Conservation (phyloP, 2,797 vertebrate species). For the Sorex maritimensis region DNA sequence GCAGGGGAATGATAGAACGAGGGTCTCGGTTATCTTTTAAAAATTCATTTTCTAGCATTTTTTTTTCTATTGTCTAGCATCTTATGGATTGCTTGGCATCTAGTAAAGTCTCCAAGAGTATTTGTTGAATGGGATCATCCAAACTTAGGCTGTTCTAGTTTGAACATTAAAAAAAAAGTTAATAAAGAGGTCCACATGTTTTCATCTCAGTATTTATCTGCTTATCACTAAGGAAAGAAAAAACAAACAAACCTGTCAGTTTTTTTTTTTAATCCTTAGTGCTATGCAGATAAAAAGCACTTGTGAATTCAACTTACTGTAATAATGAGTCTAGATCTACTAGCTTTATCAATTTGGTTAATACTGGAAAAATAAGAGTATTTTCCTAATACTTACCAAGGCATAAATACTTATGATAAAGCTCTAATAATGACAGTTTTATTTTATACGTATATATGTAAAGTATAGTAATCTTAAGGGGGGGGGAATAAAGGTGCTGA, state of each 20-base stretch:
- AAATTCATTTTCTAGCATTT: not conserved
- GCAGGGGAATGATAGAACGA: too few species aligned
- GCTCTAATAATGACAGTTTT: slow-evolving; percentile 38
- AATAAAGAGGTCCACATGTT: slow-evolving; percentile 2
- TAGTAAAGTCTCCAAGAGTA: not conserved
- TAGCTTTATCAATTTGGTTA: slow-evolving; percentile 40
- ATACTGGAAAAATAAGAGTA: slow-evolving; percentile 18
- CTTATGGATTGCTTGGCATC: not conserved
- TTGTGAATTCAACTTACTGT: not conserved
- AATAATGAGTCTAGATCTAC: not conserved
- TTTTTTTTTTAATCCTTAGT: too few species aligned
- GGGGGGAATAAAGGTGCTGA: slow-evolving; percentile 61
- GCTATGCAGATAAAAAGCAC: not conserved
- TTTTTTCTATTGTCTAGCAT: not conserved
- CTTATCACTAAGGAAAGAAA: not conserved
- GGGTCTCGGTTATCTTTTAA: not conserved
- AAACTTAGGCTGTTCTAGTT: not conserved
- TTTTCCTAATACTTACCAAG: slow-evolving; percentile 67
- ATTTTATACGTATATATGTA: not conserved
- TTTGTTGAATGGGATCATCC: not conserved
- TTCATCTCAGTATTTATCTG: slow-evolving; percentile 46
- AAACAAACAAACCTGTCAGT: too few species aligned
- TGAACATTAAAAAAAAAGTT: not conserved
- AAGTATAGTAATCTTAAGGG: slow-evolving; percentile 68
- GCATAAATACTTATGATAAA: slow-evolving; percentile 51